phyloP scores from a whole-genome alignment of 30 jellyfish, hydroid and myxozoan genomes.

The Catostylus mosaicus region DNA sequence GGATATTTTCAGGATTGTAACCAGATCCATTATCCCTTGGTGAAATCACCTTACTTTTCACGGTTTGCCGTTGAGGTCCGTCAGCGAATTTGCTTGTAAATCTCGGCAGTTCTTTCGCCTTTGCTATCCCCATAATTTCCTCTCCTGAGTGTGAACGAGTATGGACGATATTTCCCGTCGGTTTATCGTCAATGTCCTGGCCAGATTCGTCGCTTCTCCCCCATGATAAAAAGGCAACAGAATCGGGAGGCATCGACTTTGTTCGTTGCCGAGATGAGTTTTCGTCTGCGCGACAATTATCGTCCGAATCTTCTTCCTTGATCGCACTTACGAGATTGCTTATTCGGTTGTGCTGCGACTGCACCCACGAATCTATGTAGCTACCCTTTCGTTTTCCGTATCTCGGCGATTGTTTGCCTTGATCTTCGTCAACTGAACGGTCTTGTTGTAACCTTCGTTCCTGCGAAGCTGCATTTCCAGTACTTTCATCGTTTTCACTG shows the following conservation, averaged over 20 bases:
- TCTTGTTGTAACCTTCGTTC: not conserved
- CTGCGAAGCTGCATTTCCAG: not conserved
- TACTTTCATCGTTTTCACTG: not conserved
- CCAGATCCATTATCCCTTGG: conserved; percentile 2
- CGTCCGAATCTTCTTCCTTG: conserved; percentile 82
- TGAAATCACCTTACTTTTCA: not conserved
- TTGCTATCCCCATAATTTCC: conserved; percentile 41
- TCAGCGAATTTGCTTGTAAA: not conserved
- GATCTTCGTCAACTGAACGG: not conserved
- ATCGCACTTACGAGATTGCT: conserved; percentile 79
- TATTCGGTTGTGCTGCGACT: conserved; percentile 80
- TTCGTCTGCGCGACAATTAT: not conserved
- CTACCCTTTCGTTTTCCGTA: conserved; percentile 53
- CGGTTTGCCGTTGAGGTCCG: not conserved
- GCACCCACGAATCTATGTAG: conserved; percentile 81
- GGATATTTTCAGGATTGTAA: conserved; percentile 18
- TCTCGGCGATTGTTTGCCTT: conserved; percentile 43
- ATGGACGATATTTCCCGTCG: conserved; percentile 14
- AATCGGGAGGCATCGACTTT: conserved; percentile 42
- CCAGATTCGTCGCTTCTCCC: conserved; percentile 44
- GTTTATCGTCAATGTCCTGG: not conserved
- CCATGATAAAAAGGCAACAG: conserved; percentile 36
- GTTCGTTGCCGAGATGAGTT: conserved; percentile 15
- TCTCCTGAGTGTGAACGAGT: conserved; percentile 59
- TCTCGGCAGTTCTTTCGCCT: conserved; percentile 9